Evolutionary conservation across 2,888 invertebrate species (phyloP).

Genomic region (Drepana falcataria): DNA sequence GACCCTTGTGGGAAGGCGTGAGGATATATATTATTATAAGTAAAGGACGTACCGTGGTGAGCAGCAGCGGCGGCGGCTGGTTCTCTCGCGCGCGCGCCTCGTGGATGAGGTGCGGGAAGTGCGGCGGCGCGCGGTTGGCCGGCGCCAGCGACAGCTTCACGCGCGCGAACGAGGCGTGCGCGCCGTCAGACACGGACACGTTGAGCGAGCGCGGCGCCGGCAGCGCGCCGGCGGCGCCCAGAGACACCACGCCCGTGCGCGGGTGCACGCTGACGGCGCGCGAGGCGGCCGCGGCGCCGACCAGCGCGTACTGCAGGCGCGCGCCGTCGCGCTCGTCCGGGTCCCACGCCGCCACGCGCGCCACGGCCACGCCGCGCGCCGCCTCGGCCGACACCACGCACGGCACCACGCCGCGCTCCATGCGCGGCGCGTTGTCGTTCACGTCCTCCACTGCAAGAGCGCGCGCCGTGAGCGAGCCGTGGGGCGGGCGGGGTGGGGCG

Average conservation of each 20-base stretch:
- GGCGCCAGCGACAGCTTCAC: conserved; percentile 88
- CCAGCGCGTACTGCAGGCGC: conserved; percentile 88
- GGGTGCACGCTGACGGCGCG: conserved; percentile 46
- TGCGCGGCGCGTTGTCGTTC: conserved; percentile 93
- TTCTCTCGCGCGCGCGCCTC: conserved; percentile 91
- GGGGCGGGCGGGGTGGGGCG: not conserved
- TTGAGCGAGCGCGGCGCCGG: conserved; percentile 82
- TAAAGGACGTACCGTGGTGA: conserved; percentile 84
- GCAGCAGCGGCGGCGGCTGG: conserved; percentile 84
- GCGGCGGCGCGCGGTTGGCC: conserved; percentile 87
- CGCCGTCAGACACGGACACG: conserved; percentile 96
- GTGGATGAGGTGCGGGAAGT: conserved; percentile 86
- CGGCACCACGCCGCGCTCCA: conserved; percentile 89
- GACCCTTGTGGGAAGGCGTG: too few species aligned
- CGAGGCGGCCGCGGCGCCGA: conserved; percentile 43
- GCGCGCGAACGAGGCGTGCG: conserved; percentile 92
- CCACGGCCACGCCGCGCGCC: conserved; percentile 91
- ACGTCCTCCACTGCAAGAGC: conserved; percentile 85
- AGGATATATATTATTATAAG: too few species aligned
- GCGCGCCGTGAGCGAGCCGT: not conserved
- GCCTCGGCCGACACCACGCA: conserved; percentile 90
- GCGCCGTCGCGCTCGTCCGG: conserved; percentile 88
- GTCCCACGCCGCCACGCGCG: conserved; percentile 92
- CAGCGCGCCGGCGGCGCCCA: conserved; percentile 81
- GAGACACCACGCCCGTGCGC: conserved; percentile 51